These are phyloP conservation scores for Threskiornis aethiopicus DNA, from an alignment of 2,797 vertebrate genomes.

Conservation along the genomic window DNA sequence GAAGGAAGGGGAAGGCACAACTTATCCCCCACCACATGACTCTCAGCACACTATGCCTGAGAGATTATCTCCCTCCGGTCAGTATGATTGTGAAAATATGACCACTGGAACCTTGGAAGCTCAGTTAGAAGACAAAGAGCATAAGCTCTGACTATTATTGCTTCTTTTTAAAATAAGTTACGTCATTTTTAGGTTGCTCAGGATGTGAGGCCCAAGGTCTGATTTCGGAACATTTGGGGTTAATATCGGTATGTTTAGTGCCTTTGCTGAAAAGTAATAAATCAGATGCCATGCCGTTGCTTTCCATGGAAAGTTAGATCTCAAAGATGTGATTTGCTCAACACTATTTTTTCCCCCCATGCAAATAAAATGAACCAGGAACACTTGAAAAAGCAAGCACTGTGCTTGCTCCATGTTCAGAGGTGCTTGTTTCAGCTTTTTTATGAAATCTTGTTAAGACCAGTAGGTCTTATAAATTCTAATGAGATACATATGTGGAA, in stretches of 20 bases:
- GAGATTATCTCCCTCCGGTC: neutral
- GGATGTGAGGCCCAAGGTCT: neutral
- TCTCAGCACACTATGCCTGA: neutral
- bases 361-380: constrained; percentile 35
- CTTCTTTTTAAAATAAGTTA: neutral
- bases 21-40: neutral
- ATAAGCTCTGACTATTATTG: neutral
- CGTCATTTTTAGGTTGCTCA: neutral
- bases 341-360: neutral
- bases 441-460: constrained; percentile 73
- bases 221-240: neutral
- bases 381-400: constrained; percentile 50
- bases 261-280: neutral
- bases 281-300: neutral
- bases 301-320: constrained; percentile 12
- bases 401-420: constrained; percentile 34
- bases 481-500: constrained; percentile 73
- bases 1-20: constrained; percentile 16
- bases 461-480: constrained; percentile 73
- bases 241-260: neutral
- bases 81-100: neutral
- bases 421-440: constrained; percentile 59
- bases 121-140: neutral
- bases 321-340: neutral
- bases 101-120: neutral